phyloP scores from a whole-genome alignment of 1,140 invertebrate genomes.

The Papilio aristodemus region DNA sequence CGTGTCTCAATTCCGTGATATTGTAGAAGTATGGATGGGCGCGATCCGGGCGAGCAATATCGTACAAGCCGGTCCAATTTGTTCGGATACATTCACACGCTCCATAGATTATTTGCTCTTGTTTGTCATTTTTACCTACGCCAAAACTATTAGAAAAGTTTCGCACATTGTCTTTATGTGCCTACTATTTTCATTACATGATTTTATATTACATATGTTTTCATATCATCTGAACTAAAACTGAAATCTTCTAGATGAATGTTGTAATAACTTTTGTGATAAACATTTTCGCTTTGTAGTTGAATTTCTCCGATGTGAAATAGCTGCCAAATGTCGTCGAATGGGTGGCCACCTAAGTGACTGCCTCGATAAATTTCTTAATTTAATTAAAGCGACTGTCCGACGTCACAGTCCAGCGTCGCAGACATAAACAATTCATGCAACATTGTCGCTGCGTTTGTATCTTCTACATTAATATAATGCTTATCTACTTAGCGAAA shows the following conservation, averaged over 20 bases:
- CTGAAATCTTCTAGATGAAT: not conserved
- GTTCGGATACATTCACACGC: constrained; percentile 43
- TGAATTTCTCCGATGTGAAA: constrained; percentile 21
- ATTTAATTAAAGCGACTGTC: constrained; percentile 62
- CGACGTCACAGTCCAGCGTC: constrained; percentile 40
- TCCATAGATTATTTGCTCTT: constrained; percentile 45
- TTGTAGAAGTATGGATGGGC: constrained; percentile 38
- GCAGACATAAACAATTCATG: constrained; percentile 46
- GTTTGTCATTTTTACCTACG: constrained; percentile 42
- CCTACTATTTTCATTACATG: constrained; percentile 23
- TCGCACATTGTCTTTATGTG: constrained; percentile 13
- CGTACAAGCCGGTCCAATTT: constrained; percentile 61
- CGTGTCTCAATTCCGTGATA: constrained; percentile 29
- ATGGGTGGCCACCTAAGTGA: constrained; percentile 38
- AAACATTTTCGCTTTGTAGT: constrained; percentile 18
- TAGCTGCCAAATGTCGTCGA: constrained; percentile 48
- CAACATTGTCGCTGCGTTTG: constrained; percentile 49
- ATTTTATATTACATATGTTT: constrained; percentile 27
- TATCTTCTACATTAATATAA: constrained; percentile 23
- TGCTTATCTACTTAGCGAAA: constrained; percentile 15
- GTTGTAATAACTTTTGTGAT: constrained; percentile 23
- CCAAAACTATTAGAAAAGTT: constrained; percentile 31
- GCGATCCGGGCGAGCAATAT: constrained; percentile 47
- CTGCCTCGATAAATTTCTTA: constrained; percentile 56
- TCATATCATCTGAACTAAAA: not conserved